A percentile compares a stretch with the other conserved stretches of the same genome.
phyloP scores from a whole-genome alignment of 2,113 vertebrate species.

The Fulica atra region DNA sequence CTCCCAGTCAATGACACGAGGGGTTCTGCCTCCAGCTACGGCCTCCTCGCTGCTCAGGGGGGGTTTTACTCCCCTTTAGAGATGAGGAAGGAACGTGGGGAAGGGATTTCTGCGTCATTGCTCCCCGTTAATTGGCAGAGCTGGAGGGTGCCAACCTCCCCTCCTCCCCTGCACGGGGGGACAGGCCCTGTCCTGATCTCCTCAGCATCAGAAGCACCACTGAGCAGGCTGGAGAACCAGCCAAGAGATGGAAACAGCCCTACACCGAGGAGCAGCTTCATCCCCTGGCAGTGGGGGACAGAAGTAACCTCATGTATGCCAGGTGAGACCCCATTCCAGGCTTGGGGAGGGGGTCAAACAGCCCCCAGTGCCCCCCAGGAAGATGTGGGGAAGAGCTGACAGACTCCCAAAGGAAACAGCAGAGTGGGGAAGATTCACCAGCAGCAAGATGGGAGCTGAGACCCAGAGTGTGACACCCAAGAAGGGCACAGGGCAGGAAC shows the following conservation, averaged over 20 bases:
- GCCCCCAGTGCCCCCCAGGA: fast-evolving
- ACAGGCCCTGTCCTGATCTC: background rate
- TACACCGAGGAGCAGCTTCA: background rate
- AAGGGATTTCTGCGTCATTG: background rate
- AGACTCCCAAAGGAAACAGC: background rate
- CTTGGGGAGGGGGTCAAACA: background rate
- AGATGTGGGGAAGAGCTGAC: background rate
- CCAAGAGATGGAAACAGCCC: background rate
- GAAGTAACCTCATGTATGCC: too few species aligned
- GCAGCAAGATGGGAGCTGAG: fast-evolving
- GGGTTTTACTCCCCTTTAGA: background rate
- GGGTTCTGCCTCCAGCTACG: background rate
- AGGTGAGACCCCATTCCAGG: too few species aligned
- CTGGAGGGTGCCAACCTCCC: background rate
- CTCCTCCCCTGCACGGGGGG: background rate
- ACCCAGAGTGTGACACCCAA: fast-evolving
- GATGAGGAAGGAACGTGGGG: background rate
- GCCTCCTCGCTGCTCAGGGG: too few species aligned
- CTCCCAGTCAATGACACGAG: background rate
- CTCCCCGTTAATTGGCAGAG: background rate
- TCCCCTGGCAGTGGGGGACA: background rate
- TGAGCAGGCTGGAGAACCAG: background rate
- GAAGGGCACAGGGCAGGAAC: background rate
- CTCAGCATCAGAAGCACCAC: fast-evolving
- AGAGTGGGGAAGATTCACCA: background rate